phyloP scores from a whole-genome alignment of 1,140 invertebrate species.

The Drosophila equinoxialis region DNA sequence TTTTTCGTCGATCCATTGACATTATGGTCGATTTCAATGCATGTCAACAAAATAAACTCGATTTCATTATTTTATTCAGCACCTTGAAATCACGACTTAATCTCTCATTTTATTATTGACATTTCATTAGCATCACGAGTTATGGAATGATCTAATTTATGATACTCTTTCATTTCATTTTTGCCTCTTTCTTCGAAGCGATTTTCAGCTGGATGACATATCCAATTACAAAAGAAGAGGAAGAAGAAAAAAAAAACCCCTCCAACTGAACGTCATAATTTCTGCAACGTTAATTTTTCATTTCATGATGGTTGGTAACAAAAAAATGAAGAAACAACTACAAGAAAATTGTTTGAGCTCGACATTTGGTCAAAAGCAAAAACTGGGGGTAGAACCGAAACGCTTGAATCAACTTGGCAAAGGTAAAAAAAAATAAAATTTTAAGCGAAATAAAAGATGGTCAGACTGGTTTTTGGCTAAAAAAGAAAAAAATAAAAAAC shows the following conservation, averaged over 20 bases:
- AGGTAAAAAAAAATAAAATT: constrained; percentile 5
- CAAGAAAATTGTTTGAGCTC: constrained; percentile 56
- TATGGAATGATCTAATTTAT: constrained; percentile 38
- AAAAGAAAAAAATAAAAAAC: constrained; percentile 14
- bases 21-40: constrained; percentile 3
- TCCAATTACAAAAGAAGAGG: constrained; percentile 33
- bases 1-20: not conserved
- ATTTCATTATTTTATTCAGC: constrained; percentile 19
- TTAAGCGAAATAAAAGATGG: constrained; percentile 55
- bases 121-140: constrained; percentile 68
- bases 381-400: constrained; percentile 53
- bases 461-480: constrained; percentile 72
- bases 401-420: constrained; percentile 30
- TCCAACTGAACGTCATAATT: constrained; percentile 44
- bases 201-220: constrained; percentile 7
- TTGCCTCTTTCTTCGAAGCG: not conserved
- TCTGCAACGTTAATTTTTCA: constrained; percentile 71
- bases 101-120: constrained; percentile 73
- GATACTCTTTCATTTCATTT: constrained; percentile 9
- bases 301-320: constrained; percentile 54
- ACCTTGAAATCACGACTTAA: constrained; percentile 68
- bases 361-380: constrained; percentile 66
- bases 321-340: constrained; percentile 28
- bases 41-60: constrained; percentile 12
- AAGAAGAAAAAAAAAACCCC: constrained; percentile 5